Evolutionary conservation across 2,797 vertebrate genomes (phyloP).

Genomic region (Gambelia wislizenii): DNA sequence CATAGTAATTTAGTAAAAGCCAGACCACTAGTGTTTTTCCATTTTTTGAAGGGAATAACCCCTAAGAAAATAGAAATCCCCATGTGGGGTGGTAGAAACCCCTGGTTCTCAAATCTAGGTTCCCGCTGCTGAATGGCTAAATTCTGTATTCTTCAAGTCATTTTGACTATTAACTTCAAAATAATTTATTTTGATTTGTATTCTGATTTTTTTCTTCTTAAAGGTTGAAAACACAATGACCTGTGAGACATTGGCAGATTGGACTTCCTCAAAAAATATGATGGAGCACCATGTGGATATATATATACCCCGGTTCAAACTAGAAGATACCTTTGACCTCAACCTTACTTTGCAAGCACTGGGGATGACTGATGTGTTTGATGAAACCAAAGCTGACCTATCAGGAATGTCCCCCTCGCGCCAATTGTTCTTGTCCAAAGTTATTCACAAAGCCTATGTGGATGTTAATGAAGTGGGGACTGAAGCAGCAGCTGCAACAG

Average conservation of each 20-base stretch:
- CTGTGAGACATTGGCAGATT: conserved; percentile 73
- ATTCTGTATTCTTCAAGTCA: too few relatives aligned
- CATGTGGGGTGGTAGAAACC: too few relatives aligned
- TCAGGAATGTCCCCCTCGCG: conserved; percentile 84
- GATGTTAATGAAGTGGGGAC: conserved; percentile 95
- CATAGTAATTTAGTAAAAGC: too few relatives aligned
- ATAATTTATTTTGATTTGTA: conserved; percentile 13
- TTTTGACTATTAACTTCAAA: too few relatives aligned
- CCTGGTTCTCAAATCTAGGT: too few relatives aligned
- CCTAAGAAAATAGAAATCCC: too few relatives aligned
- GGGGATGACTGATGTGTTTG: conserved; percentile 89
- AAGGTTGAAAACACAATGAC: conserved; percentile 76
- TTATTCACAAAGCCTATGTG: conserved; percentile 89
- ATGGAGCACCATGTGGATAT: conserved; percentile 75
- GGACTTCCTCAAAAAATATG: conserved; percentile 71
- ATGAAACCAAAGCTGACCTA: conserved; percentile 80
- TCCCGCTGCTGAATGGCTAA: too few relatives aligned
- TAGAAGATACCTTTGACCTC: conserved; percentile 87
- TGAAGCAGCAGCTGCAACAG: conserved; percentile 85
- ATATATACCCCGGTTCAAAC: conserved; percentile 88
- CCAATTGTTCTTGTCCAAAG: conserved; percentile 84
- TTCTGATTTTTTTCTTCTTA: background rate
- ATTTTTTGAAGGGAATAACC: too few relatives aligned
- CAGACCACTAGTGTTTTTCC: too few relatives aligned
- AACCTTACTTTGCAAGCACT: conserved; percentile 81